Base-by-base conservation (phyloP, 2,888 invertebrate genomes). In the Clepsis dumicolana region DNA sequence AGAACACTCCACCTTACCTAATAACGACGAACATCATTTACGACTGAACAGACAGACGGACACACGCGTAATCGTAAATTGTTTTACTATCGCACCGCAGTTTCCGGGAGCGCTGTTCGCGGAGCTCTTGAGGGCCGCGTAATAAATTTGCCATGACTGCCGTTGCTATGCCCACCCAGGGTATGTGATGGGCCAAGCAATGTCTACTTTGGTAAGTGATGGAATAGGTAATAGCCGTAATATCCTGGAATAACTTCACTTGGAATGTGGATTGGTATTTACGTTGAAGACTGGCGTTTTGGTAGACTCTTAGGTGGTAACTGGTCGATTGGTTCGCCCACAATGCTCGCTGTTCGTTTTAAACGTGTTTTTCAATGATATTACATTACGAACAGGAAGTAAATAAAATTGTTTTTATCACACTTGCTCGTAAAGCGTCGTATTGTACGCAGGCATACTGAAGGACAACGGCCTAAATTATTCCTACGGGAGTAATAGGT, bases 21-120 rank as follows among this genome's bases (percentile, higher is more conserved):
- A 71, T 73, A 67, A 71, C 70, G 68, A 70, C 59, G 56, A 64
- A 61, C 64, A 56, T 52, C 29, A 60, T 66, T 68, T 56, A 64
- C 66, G 27, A 44, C 25, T 38, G 41, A 10, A 50, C 64, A 32
- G 66, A 57, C 52, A 56, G 60, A 65, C 65, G 60, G 60, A 65
- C 60, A 65, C 53, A 65, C 35, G 21, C 52, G 59, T 59, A 41
- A 65, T 70, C 71, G 63, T 71, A 71, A 72, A 70, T 32, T 59
- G 65, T 65, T 70, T 64, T 54, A 65, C 16, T 65, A 54, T 61
- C 65, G 18, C 56, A 24, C 65, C 65, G 41, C 65, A 53, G 53
- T 18, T 61, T 65, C 65, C 65, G 65, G 32, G 65, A 32, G 14
- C 8, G 29, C n/a, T 8, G 52, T 53, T 59, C 50, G 57, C 41